A percentile compares a stretch with the other conserved stretches of the same genome.
Conservation (phyloP, 1,140 invertebrate species). For the Meloidogyne floridensis region DNA sequence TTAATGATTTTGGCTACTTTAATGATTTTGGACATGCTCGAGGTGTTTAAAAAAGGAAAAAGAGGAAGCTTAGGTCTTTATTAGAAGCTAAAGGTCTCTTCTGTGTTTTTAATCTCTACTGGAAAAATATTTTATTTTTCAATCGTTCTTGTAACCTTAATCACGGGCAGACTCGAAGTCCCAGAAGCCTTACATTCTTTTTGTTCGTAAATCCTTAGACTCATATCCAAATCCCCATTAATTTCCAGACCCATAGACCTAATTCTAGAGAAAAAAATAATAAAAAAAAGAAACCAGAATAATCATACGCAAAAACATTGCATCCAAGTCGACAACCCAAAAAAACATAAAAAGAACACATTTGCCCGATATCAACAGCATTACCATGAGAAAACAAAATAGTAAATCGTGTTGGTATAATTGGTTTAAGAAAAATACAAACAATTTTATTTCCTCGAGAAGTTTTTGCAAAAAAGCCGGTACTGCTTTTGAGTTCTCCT, state of each 20-base stretch:
- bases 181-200: too few species aligned
- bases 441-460: slow-evolving; percentile 80
- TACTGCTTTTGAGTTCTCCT: slow-evolving; percentile 90
- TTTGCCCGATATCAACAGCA: slow-evolving; percentile 87
- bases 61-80: too few species aligned
- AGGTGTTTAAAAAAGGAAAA: too few species aligned
- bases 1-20: too few species aligned
- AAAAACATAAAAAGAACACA: slow-evolving; percentile 98
- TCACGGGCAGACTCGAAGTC: too few species aligned
- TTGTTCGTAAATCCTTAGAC: too few species aligned
- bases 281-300: slow-evolving; percentile 80
- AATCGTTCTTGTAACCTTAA: too few species aligned
- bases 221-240: too few species aligned
- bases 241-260: too few species aligned
- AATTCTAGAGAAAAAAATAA: neutral
- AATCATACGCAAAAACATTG: slow-evolving; percentile 99
- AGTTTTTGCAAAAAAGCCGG: slow-evolving; percentile 83
- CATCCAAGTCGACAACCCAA: slow-evolving; percentile 94
- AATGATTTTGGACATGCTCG: neutral
- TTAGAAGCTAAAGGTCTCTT: too few species aligned
- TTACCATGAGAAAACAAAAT: slow-evolving; percentile 98
- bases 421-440: slow-evolving; percentile 89
- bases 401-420: slow-evolving; percentile 77
- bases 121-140: too few species aligned
- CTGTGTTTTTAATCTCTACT: too few species aligned